phyloP scores from a whole-genome alignment of 2,888 invertebrate genomes.

The Chrysodeixis includens region DNA sequence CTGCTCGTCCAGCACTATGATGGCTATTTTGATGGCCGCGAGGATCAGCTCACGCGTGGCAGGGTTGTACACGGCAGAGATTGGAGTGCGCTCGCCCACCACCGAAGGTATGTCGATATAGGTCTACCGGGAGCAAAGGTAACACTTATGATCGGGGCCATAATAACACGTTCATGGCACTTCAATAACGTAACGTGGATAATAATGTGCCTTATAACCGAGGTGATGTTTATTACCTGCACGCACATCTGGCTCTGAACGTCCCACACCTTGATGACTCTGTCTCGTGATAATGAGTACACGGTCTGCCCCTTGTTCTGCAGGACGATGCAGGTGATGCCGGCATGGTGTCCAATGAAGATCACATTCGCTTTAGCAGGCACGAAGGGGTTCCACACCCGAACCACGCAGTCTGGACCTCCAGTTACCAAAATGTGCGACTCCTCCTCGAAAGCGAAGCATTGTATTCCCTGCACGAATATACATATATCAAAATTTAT shows the following conservation, averaged over 20 bases:
- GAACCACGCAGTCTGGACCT: conserved; percentile 92
- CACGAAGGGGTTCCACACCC: conserved; percentile 95
- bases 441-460: conserved; percentile 90
- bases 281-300: conserved; percentile 93
- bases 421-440: conserved; percentile 91
- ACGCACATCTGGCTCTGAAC: conserved; percentile 91
- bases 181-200: not conserved
- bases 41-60: conserved; percentile 91
- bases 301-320: conserved; percentile 91
- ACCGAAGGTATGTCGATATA: conserved; percentile 91
- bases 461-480: conserved; percentile 88
- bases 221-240: conserved; percentile 86
- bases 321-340: conserved; percentile 91
- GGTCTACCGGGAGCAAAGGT: conserved; percentile 79
- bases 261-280: conserved; percentile 94
- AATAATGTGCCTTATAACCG: not conserved
- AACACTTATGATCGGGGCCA: not conserved
- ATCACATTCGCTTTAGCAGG: conserved; percentile 90
- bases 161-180: not conserved
- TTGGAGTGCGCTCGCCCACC: conserved; percentile 89
- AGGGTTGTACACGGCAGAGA: conserved; percentile 91
- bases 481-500: no score
- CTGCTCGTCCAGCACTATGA: conserved; percentile 90
- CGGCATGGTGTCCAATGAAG: conserved; percentile 92
- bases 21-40: conserved; percentile 91